Conservation (phyloP, 2,797 vertebrate genomes). For the Channallabes apus region DNA sequence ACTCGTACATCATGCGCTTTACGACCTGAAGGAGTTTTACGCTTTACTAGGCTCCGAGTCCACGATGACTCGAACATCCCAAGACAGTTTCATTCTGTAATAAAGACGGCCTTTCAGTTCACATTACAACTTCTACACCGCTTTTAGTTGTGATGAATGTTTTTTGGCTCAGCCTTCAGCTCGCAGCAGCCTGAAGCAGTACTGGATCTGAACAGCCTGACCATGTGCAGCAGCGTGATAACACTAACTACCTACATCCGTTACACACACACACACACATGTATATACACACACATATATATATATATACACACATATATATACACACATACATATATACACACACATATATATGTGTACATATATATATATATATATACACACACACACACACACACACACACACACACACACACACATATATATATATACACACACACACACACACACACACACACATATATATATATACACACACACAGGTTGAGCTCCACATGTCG, state of each 20-base stretch:
- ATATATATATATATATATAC: not conserved
- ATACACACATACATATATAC: not conserved
- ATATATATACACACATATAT: not conserved
- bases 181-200: not conserved
- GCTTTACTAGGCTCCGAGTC: not conserved
- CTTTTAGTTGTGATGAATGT: not conserved
- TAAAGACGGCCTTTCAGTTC: not conserved
- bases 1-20: not conserved
- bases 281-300: not conserved
- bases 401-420: not conserved
- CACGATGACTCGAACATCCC: not conserved
- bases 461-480: too few species aligned
- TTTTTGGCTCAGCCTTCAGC: not conserved
- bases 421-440: too few species aligned
- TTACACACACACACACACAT: not conserved
- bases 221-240: not conserved
- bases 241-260: not conserved
- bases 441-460: too few species aligned
- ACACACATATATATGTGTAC: too few species aligned
- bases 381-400: not conserved
- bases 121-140: not conserved
- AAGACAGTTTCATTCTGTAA: not conserved
- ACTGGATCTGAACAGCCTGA: not conserved
- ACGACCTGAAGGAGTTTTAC: not conserved
- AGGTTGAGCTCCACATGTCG: conserved; percentile 15